Base-by-base conservation (phyloP, 2,797 vertebrate species). In the Danio tinwini region DNA sequence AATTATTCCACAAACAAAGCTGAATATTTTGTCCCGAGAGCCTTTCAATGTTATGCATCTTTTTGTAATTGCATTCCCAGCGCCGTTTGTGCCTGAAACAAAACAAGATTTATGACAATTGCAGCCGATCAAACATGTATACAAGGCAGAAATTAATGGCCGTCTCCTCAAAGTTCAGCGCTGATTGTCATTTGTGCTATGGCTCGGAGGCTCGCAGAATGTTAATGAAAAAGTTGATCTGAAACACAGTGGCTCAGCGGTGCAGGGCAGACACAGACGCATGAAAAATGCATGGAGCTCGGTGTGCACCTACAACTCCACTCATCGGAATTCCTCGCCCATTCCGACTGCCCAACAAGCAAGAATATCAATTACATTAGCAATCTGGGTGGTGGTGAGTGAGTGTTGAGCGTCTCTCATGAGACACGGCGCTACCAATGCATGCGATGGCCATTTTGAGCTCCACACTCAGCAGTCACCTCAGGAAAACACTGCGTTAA, bases 171-270 rank as follows among this genome's bases (percentile, higher is more conserved):
- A 89, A 91, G 91, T 90, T 90, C 88, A 92, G 91, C 49, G 71
- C 89, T 90, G 85, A 91, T 91, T 91, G 89, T 91, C 89, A 91
- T 92, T 90, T 93, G 90, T 88, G 91, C 87, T 81, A 39, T 78
- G 82, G 86, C 87, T 84, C 86, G 89, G 90, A 90, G 91, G 91
- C 91, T 88, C 91, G 89, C 84, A 82, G 90, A 93, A 92, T 93
- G 91, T 91, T 89, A 91, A 90, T 91, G 85, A 87, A 83, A 87
- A 84, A 81, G 86, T 74, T 87, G 76, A 75, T 70, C 70, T 82
- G 76, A 87, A 83, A 87, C 40, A 80, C 86, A 80, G 84, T 73
- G 83, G 82, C 85, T 85, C 76, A 16, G 82, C 76, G 82, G 86
- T 85, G 82, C 86, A 84, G 77, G 87, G 85, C 88, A 89, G 89